phyloP scores from a whole-genome alignment of 2,888 invertebrate genomes.

The Patella pellucida region DNA sequence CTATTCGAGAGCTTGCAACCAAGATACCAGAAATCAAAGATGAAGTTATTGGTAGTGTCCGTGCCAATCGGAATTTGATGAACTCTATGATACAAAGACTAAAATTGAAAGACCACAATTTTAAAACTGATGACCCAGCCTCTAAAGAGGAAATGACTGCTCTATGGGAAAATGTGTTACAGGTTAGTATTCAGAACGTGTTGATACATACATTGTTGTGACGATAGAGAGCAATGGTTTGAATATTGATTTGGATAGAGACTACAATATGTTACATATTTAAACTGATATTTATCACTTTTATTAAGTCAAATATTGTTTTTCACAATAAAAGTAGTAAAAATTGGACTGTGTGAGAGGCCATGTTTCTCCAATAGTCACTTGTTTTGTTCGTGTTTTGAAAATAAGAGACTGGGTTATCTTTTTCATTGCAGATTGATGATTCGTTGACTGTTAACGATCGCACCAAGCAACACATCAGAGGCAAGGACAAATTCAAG shows the following conservation, averaged over 20 bases:
- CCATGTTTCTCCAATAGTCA: too few relatives aligned
- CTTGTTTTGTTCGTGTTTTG: too few relatives aligned
- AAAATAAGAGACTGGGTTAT: too few relatives aligned
- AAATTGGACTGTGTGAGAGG: too few relatives aligned
- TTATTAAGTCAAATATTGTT: too few relatives aligned
- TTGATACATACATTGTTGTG: too few relatives aligned
- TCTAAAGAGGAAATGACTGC: constrained; percentile 19
- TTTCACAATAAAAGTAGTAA: too few relatives aligned
- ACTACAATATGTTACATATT: too few relatives aligned
- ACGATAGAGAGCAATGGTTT: too few relatives aligned
- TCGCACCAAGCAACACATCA: not conserved
- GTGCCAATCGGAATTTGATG: constrained; percentile 20
- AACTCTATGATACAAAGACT: constrained; percentile 27
- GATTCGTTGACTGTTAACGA: not conserved
- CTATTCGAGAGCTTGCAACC: not conserved
- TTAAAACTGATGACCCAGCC: constrained; percentile 28
- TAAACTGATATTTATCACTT: too few relatives aligned
- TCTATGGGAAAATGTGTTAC: constrained; percentile 18
- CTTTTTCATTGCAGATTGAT: not conserved
- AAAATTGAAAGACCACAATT: constrained; percentile 24
- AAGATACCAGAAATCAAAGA: constrained; percentile 7
- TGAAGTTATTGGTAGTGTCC: constrained; percentile 7
- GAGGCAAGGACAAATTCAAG: not conserved
- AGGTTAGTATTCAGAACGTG: constrained; percentile 15
- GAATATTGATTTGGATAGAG: too few relatives aligned